phyloP scores from a whole-genome alignment of 2,888 invertebrate species.

The Chesias legatella region DNA sequence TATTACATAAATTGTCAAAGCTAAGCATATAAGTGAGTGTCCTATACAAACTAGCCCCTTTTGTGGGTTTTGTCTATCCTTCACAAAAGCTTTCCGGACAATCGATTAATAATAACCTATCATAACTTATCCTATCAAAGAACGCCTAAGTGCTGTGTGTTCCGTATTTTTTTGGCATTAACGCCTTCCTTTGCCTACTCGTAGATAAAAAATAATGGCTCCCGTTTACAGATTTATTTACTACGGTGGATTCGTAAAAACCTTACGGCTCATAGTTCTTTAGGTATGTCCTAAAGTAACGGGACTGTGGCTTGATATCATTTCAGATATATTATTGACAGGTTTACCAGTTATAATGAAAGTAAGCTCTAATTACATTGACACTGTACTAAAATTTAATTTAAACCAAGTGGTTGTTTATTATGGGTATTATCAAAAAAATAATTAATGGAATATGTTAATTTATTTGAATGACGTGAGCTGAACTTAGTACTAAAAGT shows the following conservation, averaged over 20 bases:
- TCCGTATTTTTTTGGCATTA: slow-evolving; percentile 9
- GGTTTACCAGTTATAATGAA: too few relatives aligned
- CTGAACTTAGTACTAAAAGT: too few relatives aligned
- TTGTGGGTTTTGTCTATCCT: slow-evolving; percentile 18
- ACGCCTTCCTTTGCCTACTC: slow-evolving; percentile 6
- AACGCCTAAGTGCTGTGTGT: slow-evolving; percentile 9
- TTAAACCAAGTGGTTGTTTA: too few relatives aligned
- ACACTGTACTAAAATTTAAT: too few relatives aligned
- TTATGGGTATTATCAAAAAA: too few relatives aligned
- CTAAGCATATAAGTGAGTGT: slow-evolving; percentile 18
- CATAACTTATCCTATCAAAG: slow-evolving; percentile 22
- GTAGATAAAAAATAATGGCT: slow-evolving; percentile 10
- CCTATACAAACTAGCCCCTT: slow-evolving; percentile 21
- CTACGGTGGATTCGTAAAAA: slow-evolving; percentile 1
- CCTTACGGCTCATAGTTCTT: too few relatives aligned
- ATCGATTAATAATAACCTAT: slow-evolving; percentile 27
- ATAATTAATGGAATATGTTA: too few relatives aligned
- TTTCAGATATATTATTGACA: too few relatives aligned
- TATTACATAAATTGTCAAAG: slow-evolving; percentile 23
- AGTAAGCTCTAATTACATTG: too few relatives aligned
- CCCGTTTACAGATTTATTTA: slow-evolving; percentile 4
- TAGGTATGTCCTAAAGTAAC: too few relatives aligned
- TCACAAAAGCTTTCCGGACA: slow-evolving; percentile 24
- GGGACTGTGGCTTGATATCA: too few relatives aligned
- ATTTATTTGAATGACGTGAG: too few relatives aligned